Conservation (phyloP, 2,888 invertebrate genomes). For the Dexiosoma caninum region DNA sequence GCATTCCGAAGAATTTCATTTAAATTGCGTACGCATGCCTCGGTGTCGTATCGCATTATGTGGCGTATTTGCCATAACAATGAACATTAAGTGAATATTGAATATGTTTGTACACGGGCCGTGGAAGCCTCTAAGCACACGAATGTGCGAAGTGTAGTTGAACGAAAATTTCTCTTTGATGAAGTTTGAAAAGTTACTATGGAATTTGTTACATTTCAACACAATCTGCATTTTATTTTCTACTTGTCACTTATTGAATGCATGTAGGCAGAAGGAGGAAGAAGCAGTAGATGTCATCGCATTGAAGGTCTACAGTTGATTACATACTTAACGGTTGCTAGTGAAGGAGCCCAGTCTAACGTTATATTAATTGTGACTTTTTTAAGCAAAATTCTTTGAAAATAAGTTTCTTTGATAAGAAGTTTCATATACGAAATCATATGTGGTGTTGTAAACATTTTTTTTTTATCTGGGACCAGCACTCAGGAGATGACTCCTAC, state of each 20-base stretch:
- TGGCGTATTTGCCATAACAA: conserved; percentile 38
- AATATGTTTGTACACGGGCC: no score
- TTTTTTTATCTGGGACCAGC: no score
- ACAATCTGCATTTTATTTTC: conserved; percentile 42
- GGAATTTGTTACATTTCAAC: conserved; percentile 59
- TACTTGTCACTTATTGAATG: conserved; percentile 38
- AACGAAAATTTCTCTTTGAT: not conserved
- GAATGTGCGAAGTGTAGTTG: not conserved
- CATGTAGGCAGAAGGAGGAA: conserved; percentile 25
- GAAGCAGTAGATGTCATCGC: conserved; percentile 34
- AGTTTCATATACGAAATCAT: no score
- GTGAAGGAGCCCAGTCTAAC: not conserved
- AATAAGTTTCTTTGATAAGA: no score
- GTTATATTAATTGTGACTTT: no score
- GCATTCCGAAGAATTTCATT: not conserved
- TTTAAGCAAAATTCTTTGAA: no score
- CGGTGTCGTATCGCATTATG: conserved; percentile 30
- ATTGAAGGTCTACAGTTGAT: conserved; percentile 21
- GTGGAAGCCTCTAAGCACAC: no score
- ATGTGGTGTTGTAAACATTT: no score
- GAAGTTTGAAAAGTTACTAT: not conserved
- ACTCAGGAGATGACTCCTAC: no score
- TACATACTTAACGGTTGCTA: not conserved
- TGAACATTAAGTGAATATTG: conserved; percentile 62
- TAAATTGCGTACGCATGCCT: not conserved